Base-by-base conservation (phyloP, 2,888 invertebrate genomes). In the Linyphia triangularis region DNA sequence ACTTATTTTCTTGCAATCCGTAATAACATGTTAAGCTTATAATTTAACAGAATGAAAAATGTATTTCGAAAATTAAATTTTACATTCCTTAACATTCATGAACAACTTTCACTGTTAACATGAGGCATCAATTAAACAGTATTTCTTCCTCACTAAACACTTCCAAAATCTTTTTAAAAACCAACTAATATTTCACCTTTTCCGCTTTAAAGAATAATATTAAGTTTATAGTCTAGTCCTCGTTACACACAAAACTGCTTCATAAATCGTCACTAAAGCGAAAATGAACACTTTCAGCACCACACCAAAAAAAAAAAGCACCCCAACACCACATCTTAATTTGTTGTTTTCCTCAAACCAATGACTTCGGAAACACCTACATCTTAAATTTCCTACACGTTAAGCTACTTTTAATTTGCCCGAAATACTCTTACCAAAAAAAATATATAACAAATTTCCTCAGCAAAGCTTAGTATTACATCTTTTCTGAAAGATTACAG, bases 341-440 rank as follows among this genome's bases (percentile, higher is more conserved):
- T 85, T 85, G 72, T 85, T 85, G 63, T 79, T 78, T 78, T 57
- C 70, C 28, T 24, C 61, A n/a, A 7, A 10, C 61, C 69, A 22
- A 67, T 85, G 72, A 78, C 72, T 85, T 65, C 51, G 26, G 69
- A 61, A 40, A 72, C 26, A 78, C 28, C 78, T 2, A 30, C 72
- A 72, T 69, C 84, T 77, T 67, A 85, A 30, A 26, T 73, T 88
- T 81, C 73, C 61, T 24, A 19, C 33, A 43, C 37, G 40, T 81
- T 88, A 88, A 88, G 73, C 75, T 88, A 75, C 75, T 81, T 86
- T 86, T 86, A 86, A 86, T 86, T 81, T 67, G 86, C 33, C 77
- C 67, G 16, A 19, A 2, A 28, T 28, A 37, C n/a, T 33, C 30
- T 24, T 9, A n/a, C 37, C 43, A 51, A 65, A 51, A 69, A 77